Base-by-base conservation (phyloP, 2,888 invertebrate species). In the Amorpha juglandis region DNA sequence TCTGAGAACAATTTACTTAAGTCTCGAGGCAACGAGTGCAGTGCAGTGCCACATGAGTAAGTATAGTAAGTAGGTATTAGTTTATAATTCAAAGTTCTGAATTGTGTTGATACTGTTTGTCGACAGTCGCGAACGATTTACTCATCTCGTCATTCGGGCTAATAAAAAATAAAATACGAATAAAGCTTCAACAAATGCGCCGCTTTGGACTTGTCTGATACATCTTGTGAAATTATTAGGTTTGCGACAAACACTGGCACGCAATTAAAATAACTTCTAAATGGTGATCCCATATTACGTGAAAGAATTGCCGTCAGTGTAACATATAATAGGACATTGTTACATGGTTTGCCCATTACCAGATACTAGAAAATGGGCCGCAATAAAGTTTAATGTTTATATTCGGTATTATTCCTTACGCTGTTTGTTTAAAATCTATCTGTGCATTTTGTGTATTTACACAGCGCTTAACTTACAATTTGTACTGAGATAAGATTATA, bases 291-390 rank as follows among this genome's bases (percentile, higher is more conserved):
- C 78, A 76, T 80, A 79, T 78, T 79, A 78, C 74, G 77, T 74
- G 77, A 83, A 83, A 86, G 83, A 81, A 84, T 82, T 79, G 75
- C 76, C 74, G 79, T 82, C 73, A 74, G 38, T n/a, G 2, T 42
- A 42, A 58, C 58, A 58, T 58, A 58, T 58, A 58, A 74, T 74
- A 76, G 74, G 78, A 84, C 82, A 83, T 80, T 81, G 86, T 81
- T 82, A 90, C 94, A 94, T 82, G 93, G 82, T 93, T 94, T 90
- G 78, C 83, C 93, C 93, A 94, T 94, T 94, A 94, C 91, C 83
- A 80, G 74, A 58, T 72, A 74, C 77, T 58, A 74, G 74, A 75
- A 83, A 84, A 86, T 79, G 80, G 81, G 78, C 73, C 71, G 77
- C 74, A 84, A 77, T 92, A 87, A 92, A 90, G 82, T 87, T 88